Evolutionary conservation across 2,888 invertebrate species (phyloP).

Genomic region (Leptopilina myrica): DNA sequence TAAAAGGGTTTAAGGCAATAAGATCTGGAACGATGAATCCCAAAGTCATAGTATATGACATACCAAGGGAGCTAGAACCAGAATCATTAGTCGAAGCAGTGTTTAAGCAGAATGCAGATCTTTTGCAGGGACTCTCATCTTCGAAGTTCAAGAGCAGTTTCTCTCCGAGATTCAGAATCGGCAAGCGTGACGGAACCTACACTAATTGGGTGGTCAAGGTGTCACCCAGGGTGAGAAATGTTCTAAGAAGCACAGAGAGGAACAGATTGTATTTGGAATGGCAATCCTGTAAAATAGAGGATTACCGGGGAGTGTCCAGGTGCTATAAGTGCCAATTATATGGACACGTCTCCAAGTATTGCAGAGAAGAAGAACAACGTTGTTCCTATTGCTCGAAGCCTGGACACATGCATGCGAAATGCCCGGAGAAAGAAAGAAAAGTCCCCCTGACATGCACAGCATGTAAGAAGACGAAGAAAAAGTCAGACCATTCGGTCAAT

Average conservation of each 20-base stretch:
- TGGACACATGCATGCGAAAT: constrained; percentile 9
- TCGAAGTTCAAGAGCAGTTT: background rate
- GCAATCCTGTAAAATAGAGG: background rate
- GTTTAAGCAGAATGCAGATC: background rate
- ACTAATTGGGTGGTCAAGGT: background rate
- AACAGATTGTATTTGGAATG: background rate
- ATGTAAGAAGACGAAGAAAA: background rate
- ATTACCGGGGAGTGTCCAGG: background rate
- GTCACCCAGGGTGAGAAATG: background rate
- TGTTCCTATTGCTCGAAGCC: background rate
- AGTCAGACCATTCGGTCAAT: background rate
- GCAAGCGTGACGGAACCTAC: background rate
- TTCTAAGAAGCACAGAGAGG: background rate
- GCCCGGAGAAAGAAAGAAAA: background rate
- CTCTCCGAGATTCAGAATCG: background rate
- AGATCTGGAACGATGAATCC: too few species aligned
- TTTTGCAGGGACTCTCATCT: background rate
- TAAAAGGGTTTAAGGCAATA: too few species aligned
- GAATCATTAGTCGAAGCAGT: background rate
- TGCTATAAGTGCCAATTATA: background rate
- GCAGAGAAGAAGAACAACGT: background rate
- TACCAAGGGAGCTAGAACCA: background rate
- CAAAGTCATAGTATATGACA: too few species aligned
- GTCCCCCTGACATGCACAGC: background rate
- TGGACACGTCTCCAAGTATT: background rate